Evolutionary conservation across 2,113 vertebrate genomes (phyloP).

Genomic region (Epinephelus lanceolatus): DNA sequence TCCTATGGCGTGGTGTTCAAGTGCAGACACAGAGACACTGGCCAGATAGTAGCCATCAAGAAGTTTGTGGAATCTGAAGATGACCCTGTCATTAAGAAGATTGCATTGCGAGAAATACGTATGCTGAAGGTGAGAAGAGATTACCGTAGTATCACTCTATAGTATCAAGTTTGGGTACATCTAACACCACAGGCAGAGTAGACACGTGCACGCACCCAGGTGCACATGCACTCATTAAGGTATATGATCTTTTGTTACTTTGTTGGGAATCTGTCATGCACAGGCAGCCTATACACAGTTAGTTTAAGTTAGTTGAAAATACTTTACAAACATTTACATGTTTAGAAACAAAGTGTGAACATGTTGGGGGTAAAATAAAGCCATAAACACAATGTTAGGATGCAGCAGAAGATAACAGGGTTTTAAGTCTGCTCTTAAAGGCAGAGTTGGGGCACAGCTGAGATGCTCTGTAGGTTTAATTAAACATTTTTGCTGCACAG

Average conservation of each 20-base stretch:
- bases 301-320: too few species aligned
- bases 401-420: background rate
- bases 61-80: conserved; percentile 92
- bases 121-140: conserved; percentile 88
- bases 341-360: background rate
- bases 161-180: conserved; percentile 33
- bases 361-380: background rate
- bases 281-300: too few species aligned
- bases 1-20: conserved; percentile 92
- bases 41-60: conserved; percentile 91
- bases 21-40: conserved; percentile 88
- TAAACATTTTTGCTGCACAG: background rate
- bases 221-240: background rate
- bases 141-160: background rate
- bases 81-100: conserved; percentile 91
- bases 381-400: background rate
- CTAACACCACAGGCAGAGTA: background rate
- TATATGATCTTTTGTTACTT: background rate
- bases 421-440: background rate
- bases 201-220: background rate
- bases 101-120: conserved; percentile 89
- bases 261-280: background rate
- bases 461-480: background rate
- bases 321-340: too few species aligned
- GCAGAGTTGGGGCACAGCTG: background rate